A percentile compares a stretch with the other conserved stretches of the same genome.
Evolutionary conservation across 2,797 vertebrate genomes (phyloP).

Genomic region (Sebastolobus alascanus): DNA sequence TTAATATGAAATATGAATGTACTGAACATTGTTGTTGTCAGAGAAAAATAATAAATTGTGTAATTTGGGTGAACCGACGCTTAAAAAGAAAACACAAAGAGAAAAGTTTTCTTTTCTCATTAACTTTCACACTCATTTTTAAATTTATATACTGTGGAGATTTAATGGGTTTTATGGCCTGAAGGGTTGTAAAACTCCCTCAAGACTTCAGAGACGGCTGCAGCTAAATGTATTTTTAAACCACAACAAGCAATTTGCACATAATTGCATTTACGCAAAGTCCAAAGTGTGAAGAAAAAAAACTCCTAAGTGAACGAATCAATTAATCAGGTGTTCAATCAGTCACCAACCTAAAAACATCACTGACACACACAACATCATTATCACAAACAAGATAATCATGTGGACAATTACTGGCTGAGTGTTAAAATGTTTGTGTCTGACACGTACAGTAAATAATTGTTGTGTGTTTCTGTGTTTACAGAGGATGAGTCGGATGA

Average conservation of each 20-base stretch:
- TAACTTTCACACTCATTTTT: background rate
- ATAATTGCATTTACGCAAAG: background rate
- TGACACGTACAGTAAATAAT: background rate
- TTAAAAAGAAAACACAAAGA: constrained; percentile 10
- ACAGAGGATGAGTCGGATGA: constrained; percentile 80
- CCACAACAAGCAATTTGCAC: background rate
- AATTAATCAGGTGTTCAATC: constrained; percentile 12
- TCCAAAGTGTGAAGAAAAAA: background rate
- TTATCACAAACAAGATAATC: constrained; percentile 35
- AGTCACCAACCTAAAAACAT: background rate
- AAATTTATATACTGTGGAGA: background rate
- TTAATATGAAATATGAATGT: background rate
- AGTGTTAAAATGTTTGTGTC: constrained; percentile 4
- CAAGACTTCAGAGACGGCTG: background rate
- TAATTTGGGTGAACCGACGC: background rate
- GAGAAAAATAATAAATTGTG: background rate
- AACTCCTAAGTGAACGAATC: background rate
- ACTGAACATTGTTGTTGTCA: background rate
- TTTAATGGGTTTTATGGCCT: constrained; percentile 32
- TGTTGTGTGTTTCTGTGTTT: constrained; percentile 24
- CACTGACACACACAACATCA: constrained; percentile 3
- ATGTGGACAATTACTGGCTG: background rate
- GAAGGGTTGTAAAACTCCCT: constrained; percentile 2
- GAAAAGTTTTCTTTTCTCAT: constrained; percentile 16
- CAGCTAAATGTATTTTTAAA: constrained; percentile 4